Percentiles rank a stretch among this genome's conserved stretches.
Evolutionary conservation across 1,140 invertebrate species (phyloP).

Genomic region (Dryas iulia): DNA sequence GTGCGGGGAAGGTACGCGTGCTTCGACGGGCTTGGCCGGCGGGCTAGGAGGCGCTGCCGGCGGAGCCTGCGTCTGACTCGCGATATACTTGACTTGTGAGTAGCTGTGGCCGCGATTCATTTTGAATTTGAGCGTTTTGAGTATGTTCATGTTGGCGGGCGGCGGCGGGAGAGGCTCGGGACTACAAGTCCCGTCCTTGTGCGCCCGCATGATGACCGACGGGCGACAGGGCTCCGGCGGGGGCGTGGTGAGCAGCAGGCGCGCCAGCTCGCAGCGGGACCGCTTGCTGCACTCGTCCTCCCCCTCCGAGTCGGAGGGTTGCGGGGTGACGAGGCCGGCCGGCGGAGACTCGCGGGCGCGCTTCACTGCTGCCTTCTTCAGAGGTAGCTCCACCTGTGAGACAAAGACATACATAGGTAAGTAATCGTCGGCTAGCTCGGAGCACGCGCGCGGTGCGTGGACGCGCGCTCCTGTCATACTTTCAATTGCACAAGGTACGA

Average conservation of each 20-base stretch:
- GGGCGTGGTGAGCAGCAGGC: conserved; percentile 68
- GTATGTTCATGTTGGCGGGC: conserved; percentile 81
- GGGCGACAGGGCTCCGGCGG: conserved; percentile 72
- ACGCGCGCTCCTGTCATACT: conserved; percentile 55
- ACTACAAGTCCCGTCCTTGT: conserved; percentile 87
- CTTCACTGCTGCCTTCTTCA: conserved; percentile 67
- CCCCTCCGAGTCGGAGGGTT: conserved; percentile 81
- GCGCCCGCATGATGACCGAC: conserved; percentile 89
- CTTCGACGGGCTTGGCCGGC: conserved; percentile 40
- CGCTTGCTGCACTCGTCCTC: conserved; percentile 79
- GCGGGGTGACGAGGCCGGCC: conserved; percentile 78
- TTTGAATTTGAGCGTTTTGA: conserved; percentile 89
- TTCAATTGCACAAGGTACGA: conserved; percentile 63
- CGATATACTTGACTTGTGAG: conserved; percentile 78
- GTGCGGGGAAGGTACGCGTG: conserved; percentile 59
- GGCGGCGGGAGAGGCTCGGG: conserved; percentile 69
- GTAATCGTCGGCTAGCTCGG: conserved; percentile 50
- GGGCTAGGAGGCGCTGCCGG: conserved; percentile 31
- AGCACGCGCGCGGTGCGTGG: conserved; percentile 68
- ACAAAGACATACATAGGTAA: conserved; percentile 67
- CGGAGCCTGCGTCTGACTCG: conserved; percentile 46
- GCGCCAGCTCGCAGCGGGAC: conserved; percentile 67
- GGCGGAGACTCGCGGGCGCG: conserved; percentile 54
- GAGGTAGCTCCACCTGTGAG: conserved; percentile 72
- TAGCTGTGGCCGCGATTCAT: conserved; percentile 86